Evolutionary conservation across 2,113 vertebrate species (phyloP).

Genomic region (Sorex fumeus): DNA sequence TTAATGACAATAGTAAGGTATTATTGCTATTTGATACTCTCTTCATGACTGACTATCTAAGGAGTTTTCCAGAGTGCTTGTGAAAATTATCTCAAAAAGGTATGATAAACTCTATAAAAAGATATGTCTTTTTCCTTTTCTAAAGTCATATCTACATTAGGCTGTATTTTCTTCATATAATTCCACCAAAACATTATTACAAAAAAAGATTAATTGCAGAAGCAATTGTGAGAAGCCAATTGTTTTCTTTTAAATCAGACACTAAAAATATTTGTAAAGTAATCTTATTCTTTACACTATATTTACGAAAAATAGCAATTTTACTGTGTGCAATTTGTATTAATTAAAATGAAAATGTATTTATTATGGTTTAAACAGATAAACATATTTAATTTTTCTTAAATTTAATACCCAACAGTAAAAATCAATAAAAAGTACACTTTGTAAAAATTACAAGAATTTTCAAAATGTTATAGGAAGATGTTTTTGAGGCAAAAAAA

Average conservation of each 20-base stretch:
- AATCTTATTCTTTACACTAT: background rate
- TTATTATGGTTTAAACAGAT: background rate
- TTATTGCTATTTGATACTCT: background rate
- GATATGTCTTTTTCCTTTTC: background rate
- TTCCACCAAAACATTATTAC: background rate
- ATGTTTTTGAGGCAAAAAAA: background rate
- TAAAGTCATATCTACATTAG: background rate
- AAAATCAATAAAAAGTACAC: background rate
- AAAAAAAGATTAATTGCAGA: background rate
- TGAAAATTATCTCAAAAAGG: background rate
- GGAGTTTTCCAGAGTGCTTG: background rate
- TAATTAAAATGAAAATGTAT: background rate
- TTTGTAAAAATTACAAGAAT: background rate
- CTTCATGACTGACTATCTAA: background rate
- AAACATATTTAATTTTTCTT: background rate
- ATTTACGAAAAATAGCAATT: background rate
- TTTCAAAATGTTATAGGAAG: background rate
- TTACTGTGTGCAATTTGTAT: background rate
- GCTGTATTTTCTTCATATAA: background rate
- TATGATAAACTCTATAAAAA: no score
- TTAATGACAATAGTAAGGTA: background rate
- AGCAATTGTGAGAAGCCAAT: background rate
- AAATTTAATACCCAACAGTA: background rate
- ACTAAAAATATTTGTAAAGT: constrained; percentile 10
- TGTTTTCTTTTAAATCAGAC: background rate